Evolutionary conservation across 2,113 vertebrate genomes (phyloP).

Genomic region (Dissostichus mawsoni): DNA sequence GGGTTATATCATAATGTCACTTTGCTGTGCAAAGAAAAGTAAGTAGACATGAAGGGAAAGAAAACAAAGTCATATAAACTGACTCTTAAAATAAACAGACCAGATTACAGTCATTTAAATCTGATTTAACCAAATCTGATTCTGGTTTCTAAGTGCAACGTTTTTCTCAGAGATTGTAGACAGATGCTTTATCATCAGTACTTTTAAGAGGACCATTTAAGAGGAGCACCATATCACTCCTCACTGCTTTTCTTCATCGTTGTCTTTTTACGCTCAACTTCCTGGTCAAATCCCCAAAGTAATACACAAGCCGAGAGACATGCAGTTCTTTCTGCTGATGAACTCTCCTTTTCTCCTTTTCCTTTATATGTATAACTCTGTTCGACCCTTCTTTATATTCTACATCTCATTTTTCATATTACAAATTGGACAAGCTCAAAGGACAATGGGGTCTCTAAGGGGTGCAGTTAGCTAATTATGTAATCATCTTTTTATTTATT

Average conservation of each 20-base stretch:
- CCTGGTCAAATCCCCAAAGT: constrained; percentile 47
- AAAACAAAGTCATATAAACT: constrained; percentile 31
- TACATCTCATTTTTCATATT: constrained; percentile 2
- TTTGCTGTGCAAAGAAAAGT: constrained; percentile 12
- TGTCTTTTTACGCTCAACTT: constrained; percentile 56
- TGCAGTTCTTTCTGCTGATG: constrained; percentile 15
- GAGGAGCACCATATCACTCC: constrained; percentile 3
- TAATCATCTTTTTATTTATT: constrained; percentile 10
- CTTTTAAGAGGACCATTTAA: constrained; percentile 31
- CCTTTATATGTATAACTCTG: constrained; percentile 7
- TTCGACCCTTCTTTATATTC: background rate
- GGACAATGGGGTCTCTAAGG: background rate
- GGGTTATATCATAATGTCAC: constrained; percentile 34
- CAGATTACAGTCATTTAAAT: constrained; percentile 5
- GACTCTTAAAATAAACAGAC: constrained; percentile 24
- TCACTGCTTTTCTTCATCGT: constrained; percentile 56
- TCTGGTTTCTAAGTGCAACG: background rate
- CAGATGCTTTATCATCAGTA: constrained; percentile 44
- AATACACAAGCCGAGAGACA: constrained; percentile 12
- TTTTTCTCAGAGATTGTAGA: constrained; percentile 29
- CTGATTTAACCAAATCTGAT: constrained; percentile 13
- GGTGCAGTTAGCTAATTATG: background rate
- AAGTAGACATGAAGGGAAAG: constrained; percentile 14
- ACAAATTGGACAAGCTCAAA: background rate
- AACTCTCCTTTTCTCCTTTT: constrained; percentile 4